A percentile compares a stretch with the other conserved stretches of the same genome.
These are phyloP conservation scores for Lordiphosa mommai DNA, from an alignment of 1,140 invertebrate genomes.

Conservation along the genomic window DNA sequence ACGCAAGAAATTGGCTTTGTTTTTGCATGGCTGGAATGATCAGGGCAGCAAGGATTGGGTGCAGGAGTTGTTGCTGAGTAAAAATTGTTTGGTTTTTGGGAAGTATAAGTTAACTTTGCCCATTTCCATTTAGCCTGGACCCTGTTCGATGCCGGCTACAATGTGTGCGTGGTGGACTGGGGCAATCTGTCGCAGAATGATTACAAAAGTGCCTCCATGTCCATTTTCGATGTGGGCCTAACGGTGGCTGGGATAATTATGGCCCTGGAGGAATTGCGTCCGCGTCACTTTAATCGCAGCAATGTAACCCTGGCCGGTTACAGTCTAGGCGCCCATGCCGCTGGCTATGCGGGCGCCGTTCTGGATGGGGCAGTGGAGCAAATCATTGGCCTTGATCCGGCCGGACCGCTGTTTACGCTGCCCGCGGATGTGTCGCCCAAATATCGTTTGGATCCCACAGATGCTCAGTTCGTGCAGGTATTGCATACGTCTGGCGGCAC, in stretches of 20 bases:
- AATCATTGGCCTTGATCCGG: slow-evolving; percentile 87
- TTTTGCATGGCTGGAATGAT: slow-evolving; percentile 78
- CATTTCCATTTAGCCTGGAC: slow-evolving; percentile 56
- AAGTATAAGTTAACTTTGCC: slow-evolving; percentile 3
- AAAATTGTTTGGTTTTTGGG: no score
- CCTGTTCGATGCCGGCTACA: slow-evolving; percentile 53
- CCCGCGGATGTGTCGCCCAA: slow-evolving; percentile 82
- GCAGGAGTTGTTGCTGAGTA: slow-evolving; percentile 62
- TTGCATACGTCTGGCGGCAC: slow-evolving; percentile 93
- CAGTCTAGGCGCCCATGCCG: slow-evolving; percentile 93
- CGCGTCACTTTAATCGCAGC: slow-evolving; percentile 77
- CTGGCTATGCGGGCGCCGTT: slow-evolving; percentile 88
- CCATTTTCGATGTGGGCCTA: slow-evolving; percentile 82
- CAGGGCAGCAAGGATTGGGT: slow-evolving; percentile 75
- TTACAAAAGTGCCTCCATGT: slow-evolving; percentile 73
- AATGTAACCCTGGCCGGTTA: slow-evolving; percentile 88
- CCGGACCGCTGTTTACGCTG: slow-evolving; percentile 88
- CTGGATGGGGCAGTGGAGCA: slow-evolving; percentile 80
- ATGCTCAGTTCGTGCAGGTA: slow-evolving; percentile 94
- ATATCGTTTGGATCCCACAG: slow-evolving; percentile 85
- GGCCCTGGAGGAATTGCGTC: slow-evolving; percentile 80
- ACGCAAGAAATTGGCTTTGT: slow-evolving; percentile 60
- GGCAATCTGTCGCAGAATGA: slow-evolving; percentile 82
- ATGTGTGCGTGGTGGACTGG: slow-evolving; percentile 84
- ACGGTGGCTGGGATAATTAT: slow-evolving; percentile 83